Percentiles rank a stretch among this genome's conserved stretches.
Conservation (phyloP, 1,140 invertebrate species). For the Ptiloglossa arizonensis region DNA sequence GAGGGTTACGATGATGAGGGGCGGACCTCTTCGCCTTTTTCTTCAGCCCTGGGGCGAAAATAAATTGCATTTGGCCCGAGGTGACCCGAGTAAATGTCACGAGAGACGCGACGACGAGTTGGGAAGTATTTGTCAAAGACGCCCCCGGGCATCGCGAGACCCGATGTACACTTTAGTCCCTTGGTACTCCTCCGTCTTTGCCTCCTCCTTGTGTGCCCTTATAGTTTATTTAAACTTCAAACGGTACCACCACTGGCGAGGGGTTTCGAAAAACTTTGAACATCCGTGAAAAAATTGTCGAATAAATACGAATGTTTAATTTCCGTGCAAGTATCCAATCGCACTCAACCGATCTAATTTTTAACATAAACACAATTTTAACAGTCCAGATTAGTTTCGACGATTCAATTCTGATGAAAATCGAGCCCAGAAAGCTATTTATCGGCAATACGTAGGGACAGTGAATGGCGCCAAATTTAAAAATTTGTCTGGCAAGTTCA, state of each 20-base stretch:
- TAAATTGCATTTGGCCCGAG: conserved; percentile 49
- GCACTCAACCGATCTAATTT: too few species aligned
- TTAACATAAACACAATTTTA: too few species aligned
- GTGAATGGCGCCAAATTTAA: too few species aligned
- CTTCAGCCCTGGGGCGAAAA: conserved; percentile 31
- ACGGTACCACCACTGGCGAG: background rate
- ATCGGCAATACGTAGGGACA: too few species aligned
- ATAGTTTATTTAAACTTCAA: conserved; percentile 37
- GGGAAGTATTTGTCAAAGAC: conserved; percentile 51
- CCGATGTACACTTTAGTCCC: conserved; percentile 42
- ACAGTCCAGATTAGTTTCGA: too few species aligned
- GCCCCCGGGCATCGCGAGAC: conserved; percentile 26
- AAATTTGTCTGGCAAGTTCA: too few species aligned
- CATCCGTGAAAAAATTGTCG: background rate
- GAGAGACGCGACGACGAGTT: conserved; percentile 45
- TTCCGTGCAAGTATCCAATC: too few species aligned
- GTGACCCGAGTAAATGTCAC: conserved; percentile 51
- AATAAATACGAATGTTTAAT: background rate
- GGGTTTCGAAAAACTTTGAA: too few species aligned
- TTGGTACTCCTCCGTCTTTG: conserved; percentile 1
- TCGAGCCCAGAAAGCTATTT: too few species aligned
- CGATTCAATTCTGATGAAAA: too few species aligned
- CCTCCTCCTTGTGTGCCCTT: background rate
- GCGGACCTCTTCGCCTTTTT: conserved; percentile 26
- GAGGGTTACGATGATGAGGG: background rate